These are phyloP conservation scores for Limulus polyphemus DNA, from an alignment of 2,888 invertebrate genomes.

Conservation along the genomic window DNA sequence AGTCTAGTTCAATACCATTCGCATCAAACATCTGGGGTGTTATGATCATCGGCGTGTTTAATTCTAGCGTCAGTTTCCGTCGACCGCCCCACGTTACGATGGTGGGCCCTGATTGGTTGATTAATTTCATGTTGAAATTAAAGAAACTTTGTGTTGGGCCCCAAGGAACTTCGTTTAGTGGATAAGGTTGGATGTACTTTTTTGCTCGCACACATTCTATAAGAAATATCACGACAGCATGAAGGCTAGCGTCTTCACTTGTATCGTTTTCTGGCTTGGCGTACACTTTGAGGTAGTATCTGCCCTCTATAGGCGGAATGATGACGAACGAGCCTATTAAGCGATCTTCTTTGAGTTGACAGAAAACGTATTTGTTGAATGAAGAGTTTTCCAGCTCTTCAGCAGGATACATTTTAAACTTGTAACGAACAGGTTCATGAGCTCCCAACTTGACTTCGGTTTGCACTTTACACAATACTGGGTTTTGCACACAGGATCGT, in stretches of 20 bases:
- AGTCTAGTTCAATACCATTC: constrained; percentile 27
- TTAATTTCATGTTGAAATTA: constrained; percentile 29
- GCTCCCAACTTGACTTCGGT: constrained; percentile 29
- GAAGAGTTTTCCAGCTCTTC: constrained; percentile 29
- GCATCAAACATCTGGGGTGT: constrained; percentile 26
- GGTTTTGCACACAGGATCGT: constrained; percentile 26
- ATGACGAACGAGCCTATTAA: constrained; percentile 33
- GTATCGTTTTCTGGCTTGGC: constrained; percentile 31
- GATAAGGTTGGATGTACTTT: constrained; percentile 26
- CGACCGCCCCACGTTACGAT: constrained; percentile 32
- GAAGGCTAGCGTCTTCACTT: constrained; percentile 26
- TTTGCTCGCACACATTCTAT: constrained; percentile 28
- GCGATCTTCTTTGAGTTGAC: constrained; percentile 30
- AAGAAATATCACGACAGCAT: constrained; percentile 30
- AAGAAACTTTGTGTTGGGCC: constrained; percentile 31
- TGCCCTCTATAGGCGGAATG: constrained; percentile 37
- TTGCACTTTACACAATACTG: constrained; percentile 29
- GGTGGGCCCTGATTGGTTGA: constrained; percentile 29
- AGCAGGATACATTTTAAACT: constrained; percentile 31
- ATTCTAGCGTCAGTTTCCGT: constrained; percentile 25
- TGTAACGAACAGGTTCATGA: constrained; percentile 30
- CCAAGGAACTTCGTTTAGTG: constrained; percentile 32
- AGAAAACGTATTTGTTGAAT: constrained; percentile 32
- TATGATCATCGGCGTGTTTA: constrained; percentile 23
- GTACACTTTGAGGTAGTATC: constrained; percentile 38